Evolutionary conservation across 2,888 invertebrate species (phyloP).

Genomic region (Drosophila glabriapex): DNA sequence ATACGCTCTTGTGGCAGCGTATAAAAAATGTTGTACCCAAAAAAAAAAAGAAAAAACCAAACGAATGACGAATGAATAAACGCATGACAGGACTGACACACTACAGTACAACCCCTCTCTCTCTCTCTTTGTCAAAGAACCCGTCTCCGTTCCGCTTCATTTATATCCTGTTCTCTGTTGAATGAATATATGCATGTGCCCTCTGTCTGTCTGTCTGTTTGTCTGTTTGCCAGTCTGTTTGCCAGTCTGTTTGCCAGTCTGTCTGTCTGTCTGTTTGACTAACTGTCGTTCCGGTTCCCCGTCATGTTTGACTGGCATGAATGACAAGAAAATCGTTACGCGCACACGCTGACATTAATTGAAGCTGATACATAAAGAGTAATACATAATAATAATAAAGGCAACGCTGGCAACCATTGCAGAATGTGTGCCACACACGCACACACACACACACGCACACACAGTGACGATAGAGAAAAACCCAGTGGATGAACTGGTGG

Average conservation of each 20-base stretch:
- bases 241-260: conserved; percentile 6
- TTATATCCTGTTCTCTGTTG: conserved; percentile 41
- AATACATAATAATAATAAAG: conserved; percentile 76
- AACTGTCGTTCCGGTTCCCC: conserved; percentile 47
- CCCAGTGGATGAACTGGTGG: conserved; percentile 22
- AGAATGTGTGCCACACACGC: conserved; percentile 40
- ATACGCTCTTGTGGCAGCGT: conserved; percentile 52
- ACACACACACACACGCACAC: neutral
- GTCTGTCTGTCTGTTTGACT: conserved; percentile 39
- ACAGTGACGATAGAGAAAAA: conserved; percentile 3
- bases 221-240: neutral
- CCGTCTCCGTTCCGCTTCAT: conserved; percentile 20
- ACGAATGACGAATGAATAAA: conserved; percentile 76
- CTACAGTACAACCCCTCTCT: conserved; percentile 14
- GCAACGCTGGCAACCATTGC: conserved; percentile 34
- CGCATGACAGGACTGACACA: conserved; percentile 71
- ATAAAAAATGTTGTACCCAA: conserved; percentile 51
- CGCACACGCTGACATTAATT: conserved; percentile 75
- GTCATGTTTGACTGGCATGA: conserved; percentile 72
- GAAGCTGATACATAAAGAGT: conserved; percentile 75
- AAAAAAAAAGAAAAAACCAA: conserved; percentile 51
- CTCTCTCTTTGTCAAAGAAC: conserved; percentile 8
- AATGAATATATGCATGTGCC: conserved; percentile 22
- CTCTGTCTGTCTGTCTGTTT: conserved; percentile 7
- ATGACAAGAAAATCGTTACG: conserved; percentile 78